Conservation (phyloP, 2,113 vertebrate genomes). For the Cinclus cinclus region DNA sequence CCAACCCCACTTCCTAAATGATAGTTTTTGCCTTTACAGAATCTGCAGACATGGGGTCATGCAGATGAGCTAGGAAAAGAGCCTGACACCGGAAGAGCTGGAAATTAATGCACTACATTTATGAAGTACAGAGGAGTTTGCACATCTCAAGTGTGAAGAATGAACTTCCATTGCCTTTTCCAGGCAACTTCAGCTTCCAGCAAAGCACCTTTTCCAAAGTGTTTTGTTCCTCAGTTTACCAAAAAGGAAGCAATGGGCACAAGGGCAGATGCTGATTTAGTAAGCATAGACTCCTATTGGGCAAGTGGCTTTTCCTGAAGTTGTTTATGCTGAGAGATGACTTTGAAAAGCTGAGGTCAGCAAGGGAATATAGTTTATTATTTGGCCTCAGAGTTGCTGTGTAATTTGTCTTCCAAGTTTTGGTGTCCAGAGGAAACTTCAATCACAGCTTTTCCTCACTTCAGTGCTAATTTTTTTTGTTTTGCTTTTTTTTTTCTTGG, state of each 20-base stretch:
- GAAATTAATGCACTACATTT: not conserved
- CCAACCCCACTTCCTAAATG: not conserved
- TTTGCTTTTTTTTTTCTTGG: not conserved
- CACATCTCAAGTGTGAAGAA: not conserved
- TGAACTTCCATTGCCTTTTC: not conserved
- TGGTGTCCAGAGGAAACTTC: not conserved
- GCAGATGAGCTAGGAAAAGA: not conserved
- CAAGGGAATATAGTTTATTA: not conserved
- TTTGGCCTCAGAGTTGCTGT: not conserved
- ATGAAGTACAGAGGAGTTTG: not conserved
- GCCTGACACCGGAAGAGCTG: not conserved
- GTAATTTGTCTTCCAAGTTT: constrained; percentile 1
- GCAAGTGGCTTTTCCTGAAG: constrained; percentile 51
- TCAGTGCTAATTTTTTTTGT: not conserved
- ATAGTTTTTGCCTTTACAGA: not conserved
- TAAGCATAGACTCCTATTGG: not conserved
- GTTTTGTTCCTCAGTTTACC: constrained; percentile 16
- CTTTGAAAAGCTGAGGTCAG: constrained; percentile 47
- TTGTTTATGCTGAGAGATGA: constrained; percentile 30
- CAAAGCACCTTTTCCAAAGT: not conserved
- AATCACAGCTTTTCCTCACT: not conserved
- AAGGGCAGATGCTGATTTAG: constrained; percentile 34
- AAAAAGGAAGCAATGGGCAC: constrained; percentile 33
- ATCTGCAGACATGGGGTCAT: not conserved
- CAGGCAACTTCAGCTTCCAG: not conserved